Conservation (phyloP, 2,888 invertebrate species). For the Drosophila phalerata region DNA sequence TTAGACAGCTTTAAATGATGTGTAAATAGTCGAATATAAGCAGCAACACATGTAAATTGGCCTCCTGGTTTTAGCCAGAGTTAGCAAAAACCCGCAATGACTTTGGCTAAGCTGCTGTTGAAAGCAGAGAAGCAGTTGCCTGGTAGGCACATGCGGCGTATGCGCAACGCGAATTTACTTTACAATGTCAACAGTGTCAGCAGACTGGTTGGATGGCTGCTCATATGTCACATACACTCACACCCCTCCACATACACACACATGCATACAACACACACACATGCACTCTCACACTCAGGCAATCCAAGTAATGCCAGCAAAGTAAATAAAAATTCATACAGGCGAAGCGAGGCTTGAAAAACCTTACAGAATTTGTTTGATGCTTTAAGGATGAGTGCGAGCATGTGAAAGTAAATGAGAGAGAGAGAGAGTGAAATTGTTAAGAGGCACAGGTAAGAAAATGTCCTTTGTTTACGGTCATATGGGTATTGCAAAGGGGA, state of each 20-base stretch:
- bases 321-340: conserved; percentile 60
- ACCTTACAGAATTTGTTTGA: conserved; percentile 32
- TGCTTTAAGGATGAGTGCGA: conserved; percentile 38
- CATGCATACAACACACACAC: not conserved
- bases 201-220: conserved; percentile 46
- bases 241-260: conserved; percentile 4
- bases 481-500: conserved; percentile 13
- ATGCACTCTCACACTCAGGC: not conserved
- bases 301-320: conserved; percentile 36
- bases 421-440: conserved; percentile 12
- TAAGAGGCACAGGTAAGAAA: conserved; percentile 41
- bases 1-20: conserved; percentile 22
- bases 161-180: conserved; percentile 70
- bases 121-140: conserved; percentile 29
- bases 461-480: conserved; percentile 52
- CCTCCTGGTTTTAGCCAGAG: conserved; percentile 36
- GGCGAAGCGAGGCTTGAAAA: conserved; percentile 32
- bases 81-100: conserved; percentile 44
- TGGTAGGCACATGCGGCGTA: conserved; percentile 61
- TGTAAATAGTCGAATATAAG: conserved; percentile 47
- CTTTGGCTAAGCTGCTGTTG: conserved; percentile 44
- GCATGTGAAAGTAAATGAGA: not conserved
- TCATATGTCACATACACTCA: conserved; percentile 39
- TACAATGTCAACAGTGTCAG: conserved; percentile 64
- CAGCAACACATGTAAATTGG: conserved; percentile 50